A percentile compares a stretch with the other conserved stretches of the same genome.
These are phyloP conservation scores for Suncus etruscus DNA, from an alignment of 2,113 vertebrate species.

Conservation along the genomic window DNA sequence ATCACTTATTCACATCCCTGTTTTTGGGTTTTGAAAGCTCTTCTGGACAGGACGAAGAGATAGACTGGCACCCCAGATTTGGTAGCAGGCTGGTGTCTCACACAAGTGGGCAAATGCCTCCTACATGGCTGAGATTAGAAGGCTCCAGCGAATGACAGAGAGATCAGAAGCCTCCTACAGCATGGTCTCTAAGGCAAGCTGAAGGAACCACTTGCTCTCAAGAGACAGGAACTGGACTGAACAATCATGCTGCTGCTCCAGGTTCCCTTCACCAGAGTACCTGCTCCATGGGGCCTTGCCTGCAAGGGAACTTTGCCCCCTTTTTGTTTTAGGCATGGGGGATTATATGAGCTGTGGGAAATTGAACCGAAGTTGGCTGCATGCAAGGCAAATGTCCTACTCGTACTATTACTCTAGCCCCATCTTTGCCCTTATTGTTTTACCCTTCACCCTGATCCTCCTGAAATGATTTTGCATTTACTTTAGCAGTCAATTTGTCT, in stretches of 20 bases:
- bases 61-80: neutral
- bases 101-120: neutral
- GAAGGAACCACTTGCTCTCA: neutral
- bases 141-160: neutral
- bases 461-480: conserved; percentile 82
- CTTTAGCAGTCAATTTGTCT: conserved; percentile 83
- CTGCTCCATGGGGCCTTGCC: neutral
- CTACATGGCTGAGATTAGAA: neutral
- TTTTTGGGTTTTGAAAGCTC: neutral
- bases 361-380: too few species aligned
- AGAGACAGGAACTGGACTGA: neutral
- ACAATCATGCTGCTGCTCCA: neutral
- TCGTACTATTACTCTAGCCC: too few species aligned
- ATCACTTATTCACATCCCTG: neutral
- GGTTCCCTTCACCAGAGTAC: neutral
- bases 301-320: conserved; percentile 60
- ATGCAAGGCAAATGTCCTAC: too few species aligned
- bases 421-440: neutral
- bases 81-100: neutral
- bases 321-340: conserved; percentile 42
- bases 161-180: neutral
- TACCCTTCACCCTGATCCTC: conserved; percentile 64
- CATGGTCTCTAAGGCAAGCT: neutral
- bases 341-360: too few species aligned
- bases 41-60: neutral